Evolutionary conservation across 2,113 vertebrate species (phyloP).

Genomic region (Chloroceryle aenea): DNA sequence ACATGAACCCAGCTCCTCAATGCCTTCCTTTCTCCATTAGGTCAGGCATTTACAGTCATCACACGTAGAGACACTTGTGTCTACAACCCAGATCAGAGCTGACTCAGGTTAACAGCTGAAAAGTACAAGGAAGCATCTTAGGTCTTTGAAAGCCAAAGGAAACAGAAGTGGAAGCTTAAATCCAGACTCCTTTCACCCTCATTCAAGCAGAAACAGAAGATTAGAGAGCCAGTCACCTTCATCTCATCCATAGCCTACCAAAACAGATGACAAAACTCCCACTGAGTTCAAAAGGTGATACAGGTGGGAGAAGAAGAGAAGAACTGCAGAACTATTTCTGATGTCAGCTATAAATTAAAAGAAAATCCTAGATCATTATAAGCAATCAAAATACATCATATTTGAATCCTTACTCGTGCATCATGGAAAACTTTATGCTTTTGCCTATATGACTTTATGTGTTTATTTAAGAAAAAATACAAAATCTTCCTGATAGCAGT

Average conservation of each 20-base stretch:
- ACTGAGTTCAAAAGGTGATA: not conserved
- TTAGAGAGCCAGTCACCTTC: not conserved
- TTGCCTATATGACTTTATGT: not conserved
- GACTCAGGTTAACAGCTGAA: not conserved
- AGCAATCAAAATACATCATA: not conserved
- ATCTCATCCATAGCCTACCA: not conserved
- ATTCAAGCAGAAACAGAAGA: not conserved
- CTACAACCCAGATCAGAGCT: not conserved
- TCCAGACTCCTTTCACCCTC: not conserved
- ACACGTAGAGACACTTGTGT: not conserved
- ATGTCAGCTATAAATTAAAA: not conserved
- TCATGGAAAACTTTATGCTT: not conserved
- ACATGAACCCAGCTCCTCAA: not conserved
- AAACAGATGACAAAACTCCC: constrained; percentile 7
- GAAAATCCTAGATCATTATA: not conserved
- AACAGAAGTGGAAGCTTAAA: not conserved
- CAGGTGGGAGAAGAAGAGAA: not conserved
- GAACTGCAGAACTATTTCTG: not conserved
- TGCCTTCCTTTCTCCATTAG: not conserved
- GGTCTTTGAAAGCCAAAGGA: not conserved
- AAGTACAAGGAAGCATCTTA: not conserved
- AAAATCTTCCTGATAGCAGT: not conserved
- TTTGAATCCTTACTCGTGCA: not conserved
- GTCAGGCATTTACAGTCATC: not conserved
- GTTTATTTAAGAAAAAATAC: not conserved